Conservation (phyloP, 2,797 vertebrate genomes). For the Sebastes minor region DNA sequence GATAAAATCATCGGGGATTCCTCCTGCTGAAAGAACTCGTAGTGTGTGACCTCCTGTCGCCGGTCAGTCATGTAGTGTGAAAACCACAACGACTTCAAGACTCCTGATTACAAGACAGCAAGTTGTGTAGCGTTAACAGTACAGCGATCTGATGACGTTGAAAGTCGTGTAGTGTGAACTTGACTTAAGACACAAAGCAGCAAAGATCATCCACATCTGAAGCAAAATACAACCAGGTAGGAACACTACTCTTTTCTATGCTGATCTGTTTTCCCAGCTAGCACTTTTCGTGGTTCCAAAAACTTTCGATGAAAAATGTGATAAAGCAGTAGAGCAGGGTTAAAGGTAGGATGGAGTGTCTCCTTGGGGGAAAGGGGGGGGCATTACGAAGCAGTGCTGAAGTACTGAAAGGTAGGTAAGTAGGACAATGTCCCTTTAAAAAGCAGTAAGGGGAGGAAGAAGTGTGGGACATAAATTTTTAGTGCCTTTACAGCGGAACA, state of each 20-base stretch:
- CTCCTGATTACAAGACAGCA: too few species aligned
- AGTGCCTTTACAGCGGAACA: constrained; percentile 41
- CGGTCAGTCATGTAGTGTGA: too few species aligned
- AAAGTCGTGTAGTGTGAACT: not conserved
- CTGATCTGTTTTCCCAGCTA: not conserved
- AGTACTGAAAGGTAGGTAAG: constrained; percentile 46
- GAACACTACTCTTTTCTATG: not conserved
- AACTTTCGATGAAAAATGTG: constrained; percentile 42
- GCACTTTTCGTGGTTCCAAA: not conserved
- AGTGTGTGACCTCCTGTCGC: too few species aligned
- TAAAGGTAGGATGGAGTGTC: constrained; percentile 39
- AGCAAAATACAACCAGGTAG: not conserved
- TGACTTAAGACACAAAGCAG: not conserved
- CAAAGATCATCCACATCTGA: not conserved
- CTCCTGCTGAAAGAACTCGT: too few species aligned
- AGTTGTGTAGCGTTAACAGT: too few species aligned
- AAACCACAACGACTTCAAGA: too few species aligned
- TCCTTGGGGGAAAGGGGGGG: constrained; percentile 29
- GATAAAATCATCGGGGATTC: too few species aligned
- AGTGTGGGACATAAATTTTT: constrained; percentile 53
- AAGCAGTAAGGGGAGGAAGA: constrained; percentile 46
- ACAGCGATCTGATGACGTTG: too few species aligned
- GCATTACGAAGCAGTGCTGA: constrained; percentile 26
- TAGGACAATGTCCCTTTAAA: constrained; percentile 66
- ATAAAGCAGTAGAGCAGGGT: constrained; percentile 9